Percentiles rank a stretch among this genome's conserved stretches.
Evolutionary conservation across 2,888 invertebrate genomes (phyloP).

Genomic region (Nudaria mundana): DNA sequence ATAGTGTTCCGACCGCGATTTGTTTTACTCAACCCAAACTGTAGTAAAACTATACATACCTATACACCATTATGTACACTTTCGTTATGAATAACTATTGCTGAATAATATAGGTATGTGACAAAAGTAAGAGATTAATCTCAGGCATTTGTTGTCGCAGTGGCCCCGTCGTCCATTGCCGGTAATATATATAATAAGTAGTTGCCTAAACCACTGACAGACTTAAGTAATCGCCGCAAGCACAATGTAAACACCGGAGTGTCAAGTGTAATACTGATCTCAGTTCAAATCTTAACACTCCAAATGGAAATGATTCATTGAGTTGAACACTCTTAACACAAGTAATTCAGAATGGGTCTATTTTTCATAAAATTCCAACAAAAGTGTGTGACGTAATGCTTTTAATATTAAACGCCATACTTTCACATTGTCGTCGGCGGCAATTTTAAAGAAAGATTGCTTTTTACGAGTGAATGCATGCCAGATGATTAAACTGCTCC

Average conservation of each 20-base stretch:
- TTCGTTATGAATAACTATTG: no score
- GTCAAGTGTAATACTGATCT: neutral
- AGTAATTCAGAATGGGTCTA: constrained; percentile 28
- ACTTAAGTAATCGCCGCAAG: neutral
- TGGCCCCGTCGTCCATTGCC: no score
- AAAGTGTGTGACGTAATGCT: constrained; percentile 40
- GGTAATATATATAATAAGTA: no score
- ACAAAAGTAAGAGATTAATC: no score
- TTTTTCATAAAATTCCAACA: constrained; percentile 36
- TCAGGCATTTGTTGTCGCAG: no score
- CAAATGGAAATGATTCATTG: constrained; percentile 21
- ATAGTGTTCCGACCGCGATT: no score
- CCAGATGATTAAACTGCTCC: constrained; percentile 63
- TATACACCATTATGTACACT: no score
- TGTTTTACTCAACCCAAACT: no score
- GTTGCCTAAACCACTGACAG: no score
- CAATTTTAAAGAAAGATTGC: constrained; percentile 52
- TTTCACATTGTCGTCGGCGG: constrained; percentile 43
- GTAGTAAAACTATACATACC: no score
- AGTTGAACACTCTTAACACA: constrained; percentile 22
- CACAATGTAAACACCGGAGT: neutral
- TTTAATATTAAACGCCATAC: constrained; percentile 45
- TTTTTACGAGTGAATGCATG: constrained; percentile 44
- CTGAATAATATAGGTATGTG: no score
- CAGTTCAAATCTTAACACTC: neutral